Evolutionary conservation across 1,140 invertebrate species (phyloP).

Genomic region (Zaprionus davidi): DNA sequence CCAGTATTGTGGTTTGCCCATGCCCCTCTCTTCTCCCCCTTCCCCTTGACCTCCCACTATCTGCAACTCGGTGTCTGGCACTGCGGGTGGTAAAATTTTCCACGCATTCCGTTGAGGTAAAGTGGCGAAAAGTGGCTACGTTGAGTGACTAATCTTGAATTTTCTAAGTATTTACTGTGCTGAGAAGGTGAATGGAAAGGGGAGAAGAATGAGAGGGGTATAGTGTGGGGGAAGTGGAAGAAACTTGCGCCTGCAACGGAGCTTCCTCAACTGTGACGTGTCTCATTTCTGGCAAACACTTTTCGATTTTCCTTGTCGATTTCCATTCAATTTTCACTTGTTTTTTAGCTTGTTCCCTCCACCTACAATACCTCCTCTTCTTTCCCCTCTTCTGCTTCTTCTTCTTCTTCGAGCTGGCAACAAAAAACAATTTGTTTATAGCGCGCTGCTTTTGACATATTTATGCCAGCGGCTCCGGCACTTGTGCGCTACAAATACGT

Average conservation of each 20-base stretch:
- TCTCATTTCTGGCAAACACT: slow-evolving; percentile 35
- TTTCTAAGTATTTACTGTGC: slow-evolving; percentile 17
- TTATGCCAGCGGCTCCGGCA: slow-evolving; percentile 74
- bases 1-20: neutral
- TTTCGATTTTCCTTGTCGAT: slow-evolving; percentile 53
- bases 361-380: slow-evolving; percentile 9
- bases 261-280: slow-evolving; percentile 34
- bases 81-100: slow-evolving; percentile 36
- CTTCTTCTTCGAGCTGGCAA: slow-evolving; percentile 48
- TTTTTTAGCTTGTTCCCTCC: slow-evolving; percentile 19
- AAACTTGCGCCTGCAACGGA: slow-evolving; percentile 4
- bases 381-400: neutral
- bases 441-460: slow-evolving; percentile 79
- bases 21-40: neutral
- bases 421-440: slow-evolving; percentile 82
- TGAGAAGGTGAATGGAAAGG: neutral
- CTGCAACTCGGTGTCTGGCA: neutral
- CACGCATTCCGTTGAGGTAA: slow-evolving; percentile 20
- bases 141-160: slow-evolving; percentile 41
- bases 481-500: slow-evolving; percentile 39
- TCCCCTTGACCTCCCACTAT: neutral
- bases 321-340: slow-evolving; percentile 59
- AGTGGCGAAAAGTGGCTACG: slow-evolving; percentile 7
- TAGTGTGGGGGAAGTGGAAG: neutral
- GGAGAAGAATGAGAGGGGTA: neutral